Conservation (phyloP, 1,140 invertebrate species). For the Heliothis subflexa region DNA sequence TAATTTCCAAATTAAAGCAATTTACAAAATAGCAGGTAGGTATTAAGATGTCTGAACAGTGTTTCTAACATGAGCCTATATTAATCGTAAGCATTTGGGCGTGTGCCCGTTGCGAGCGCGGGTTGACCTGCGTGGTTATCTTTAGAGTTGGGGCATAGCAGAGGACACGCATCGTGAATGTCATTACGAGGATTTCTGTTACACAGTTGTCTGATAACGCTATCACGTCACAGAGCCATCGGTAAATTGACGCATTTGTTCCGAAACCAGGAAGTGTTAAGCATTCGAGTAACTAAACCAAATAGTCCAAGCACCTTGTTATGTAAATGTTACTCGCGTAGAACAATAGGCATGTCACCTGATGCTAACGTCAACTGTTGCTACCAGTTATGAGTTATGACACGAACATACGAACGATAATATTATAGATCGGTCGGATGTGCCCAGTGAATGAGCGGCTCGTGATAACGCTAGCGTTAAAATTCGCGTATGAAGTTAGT, state of each 20-base stretch:
- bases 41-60: background rate
- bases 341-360: constrained; percentile 36
- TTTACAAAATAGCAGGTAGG: background rate
- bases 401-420: background rate
- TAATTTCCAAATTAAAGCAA: constrained; percentile 17
- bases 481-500: constrained; percentile 3
- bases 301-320: background rate
- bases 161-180: constrained; percentile 64
- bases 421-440: constrained; percentile 14
- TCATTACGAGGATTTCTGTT: constrained; percentile 59
- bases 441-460: constrained; percentile 21
- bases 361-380: constrained; percentile 25
- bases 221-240: constrained; percentile 9
- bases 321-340: constrained; percentile 19
- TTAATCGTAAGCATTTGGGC: constrained; percentile 58
- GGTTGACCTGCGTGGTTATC: constrained; percentile 64
- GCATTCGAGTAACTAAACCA: background rate
- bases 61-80: constrained; percentile 33
- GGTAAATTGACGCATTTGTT: background rate
- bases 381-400: constrained; percentile 29
- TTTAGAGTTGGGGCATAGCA: constrained; percentile 64
- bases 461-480: constrained; percentile 20
- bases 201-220: constrained; percentile 52
- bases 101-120: constrained; percentile 57
- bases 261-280: background rate